Evolutionary conservation across 2,113 vertebrate genomes (phyloP).

Genomic region (Halichoerus grypus): DNA sequence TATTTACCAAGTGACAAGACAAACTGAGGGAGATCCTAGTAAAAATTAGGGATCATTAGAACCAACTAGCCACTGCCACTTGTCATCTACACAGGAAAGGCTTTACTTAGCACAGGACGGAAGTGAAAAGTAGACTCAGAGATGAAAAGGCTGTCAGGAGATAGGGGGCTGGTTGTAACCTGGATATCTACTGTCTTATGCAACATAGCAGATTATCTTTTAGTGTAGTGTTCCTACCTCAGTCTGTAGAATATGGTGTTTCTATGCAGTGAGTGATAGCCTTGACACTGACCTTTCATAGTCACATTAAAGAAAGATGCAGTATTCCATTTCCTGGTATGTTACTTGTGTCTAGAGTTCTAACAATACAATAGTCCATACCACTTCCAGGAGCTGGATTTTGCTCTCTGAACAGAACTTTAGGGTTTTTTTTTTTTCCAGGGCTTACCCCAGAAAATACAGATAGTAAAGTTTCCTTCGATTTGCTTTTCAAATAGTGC

Average conservation of each 20-base stretch:
- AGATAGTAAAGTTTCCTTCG: neutral
- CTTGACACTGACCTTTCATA: slow-evolving; percentile 68
- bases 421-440: neutral
- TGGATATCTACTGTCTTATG: slow-evolving; percentile 85
- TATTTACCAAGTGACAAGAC: slow-evolving; percentile 56
- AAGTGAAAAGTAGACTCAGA: neutral
- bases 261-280: slow-evolving; percentile 87
- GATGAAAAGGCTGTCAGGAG: slow-evolving; percentile 52
- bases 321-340: slow-evolving; percentile 63
- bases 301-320: slow-evolving; percentile 50
- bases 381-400: slow-evolving; percentile 27
- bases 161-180: slow-evolving; percentile 39
- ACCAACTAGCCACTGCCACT: slow-evolving; percentile 61
- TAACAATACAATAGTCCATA: slow-evolving; percentile 44
- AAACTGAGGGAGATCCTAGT: slow-evolving; percentile 50
- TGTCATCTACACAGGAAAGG: slow-evolving; percentile 35
- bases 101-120: slow-evolving; percentile 10
- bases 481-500: slow-evolving; percentile 67
- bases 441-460: slow-evolving; percentile 1
- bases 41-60: slow-evolving; percentile 45
- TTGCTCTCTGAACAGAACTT: slow-evolving; percentile 49
- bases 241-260: slow-evolving; percentile 86
- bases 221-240: slow-evolving; percentile 91
- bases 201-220: slow-evolving; percentile 85
- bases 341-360: slow-evolving; percentile 68